Conservation (phyloP, 1,140 invertebrate genomes). For the Notospermus geniculatus region DNA sequence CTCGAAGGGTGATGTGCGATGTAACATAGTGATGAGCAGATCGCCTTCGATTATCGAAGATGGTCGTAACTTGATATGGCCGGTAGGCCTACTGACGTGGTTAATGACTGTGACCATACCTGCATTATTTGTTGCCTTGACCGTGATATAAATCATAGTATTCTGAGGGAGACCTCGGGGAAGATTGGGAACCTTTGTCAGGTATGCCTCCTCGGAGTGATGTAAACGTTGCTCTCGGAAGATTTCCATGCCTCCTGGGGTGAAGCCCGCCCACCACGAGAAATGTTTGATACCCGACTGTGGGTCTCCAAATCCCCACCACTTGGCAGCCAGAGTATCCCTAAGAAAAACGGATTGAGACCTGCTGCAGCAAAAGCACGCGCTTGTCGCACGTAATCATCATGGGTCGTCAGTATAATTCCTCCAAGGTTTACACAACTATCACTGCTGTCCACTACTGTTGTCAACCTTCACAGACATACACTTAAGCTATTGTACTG, state of each 20-base stretch:
- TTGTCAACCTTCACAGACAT: too few species aligned
- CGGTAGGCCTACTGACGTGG: too few species aligned
- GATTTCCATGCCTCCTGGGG: constrained; percentile 24
- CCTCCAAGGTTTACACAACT: too few species aligned
- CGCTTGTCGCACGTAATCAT: too few species aligned
- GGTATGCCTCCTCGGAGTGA: constrained; percentile 15
- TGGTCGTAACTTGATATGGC: too few species aligned
- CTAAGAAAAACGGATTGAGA: constrained; percentile 15
- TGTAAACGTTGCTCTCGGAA: constrained; percentile 15
- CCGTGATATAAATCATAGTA: constrained; percentile 27
- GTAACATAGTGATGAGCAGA: too few species aligned
- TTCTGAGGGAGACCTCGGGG: constrained; percentile 19
- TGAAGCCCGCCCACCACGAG: constrained; percentile 30
- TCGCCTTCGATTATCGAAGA: too few species aligned
- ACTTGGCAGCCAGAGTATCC: constrained; percentile 24
- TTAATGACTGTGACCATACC: constrained; percentile 14
- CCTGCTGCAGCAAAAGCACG: too few species aligned
- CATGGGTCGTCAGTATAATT: too few species aligned
- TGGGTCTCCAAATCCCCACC: constrained; percentile 31
- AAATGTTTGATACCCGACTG: constrained; percentile 27
- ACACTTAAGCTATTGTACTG: too few species aligned
- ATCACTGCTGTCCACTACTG: too few species aligned
- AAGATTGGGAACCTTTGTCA: background rate
- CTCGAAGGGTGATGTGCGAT: too few species aligned
- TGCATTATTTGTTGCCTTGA: constrained; percentile 32